Evolutionary conservation across 2,113 vertebrate genomes (phyloP), one percentile per base, ranked within the genome.

Genomic region (Oriolus oriolus): DNA sequence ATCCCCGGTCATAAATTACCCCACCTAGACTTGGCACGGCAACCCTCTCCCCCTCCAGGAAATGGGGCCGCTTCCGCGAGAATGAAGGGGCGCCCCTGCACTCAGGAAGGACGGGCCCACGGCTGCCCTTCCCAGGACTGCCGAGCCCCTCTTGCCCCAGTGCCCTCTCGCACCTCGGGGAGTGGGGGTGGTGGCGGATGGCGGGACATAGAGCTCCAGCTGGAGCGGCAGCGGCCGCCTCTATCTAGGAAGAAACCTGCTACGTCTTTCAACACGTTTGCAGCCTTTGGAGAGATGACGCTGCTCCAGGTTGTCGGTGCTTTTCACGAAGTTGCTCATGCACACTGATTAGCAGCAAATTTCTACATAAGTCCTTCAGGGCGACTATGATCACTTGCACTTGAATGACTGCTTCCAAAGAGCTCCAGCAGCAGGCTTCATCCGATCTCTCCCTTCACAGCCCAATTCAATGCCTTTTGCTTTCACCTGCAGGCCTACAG

Each of bases 151-250:
- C 27, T 37, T 23, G 37, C 10, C 14, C 22, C 53, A 33, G 47
- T 1, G 31, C 12, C 47, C n/a, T 2, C 16, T 53, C 3, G 1
- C n/a, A 19, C 23, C 31, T 35, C 12, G 4, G 9, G 7, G 30
- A 42, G 35, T 5, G 11, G 1, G 19, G 13, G 1, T 52, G 13
- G 33, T 5, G 52, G 13, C 0, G 1, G 24, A 20, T 7, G 11
- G 23, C 0, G 1, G 47, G n/a, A 37, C 14, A 16, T 3, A 11
- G 41, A 64, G 24, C 50, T 35, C 19, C 11, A 13, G 41, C 18
- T 11, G 16, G 16, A 44, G 39, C 0, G 0, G 23, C 24, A 65
- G 45, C 0, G 0, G 13, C 22, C 2, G 4, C 69, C 35, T 66
- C 27, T 41, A 11, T 35, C 28, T 31, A 47, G 33, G 10, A 56